Percentiles rank a stretch among this genome's conserved stretches.
Conservation (phyloP, 1,140 invertebrate species). For the honey bee (Apis mellifera) region Amel_HAv3.1 CM009933.2:1101501-1102000, state of each 20-base stretch:
- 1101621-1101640: conserved; percentile 71
- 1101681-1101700: conserved; percentile 51
- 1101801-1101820: no score
- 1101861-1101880: no score
- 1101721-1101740: conserved; percentile 72
- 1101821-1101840: no score
- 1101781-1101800: neutral
- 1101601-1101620: conserved; percentile 68
- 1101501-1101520: conserved; percentile 73
- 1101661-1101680: conserved; percentile 62
- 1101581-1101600: conserved; percentile 67
- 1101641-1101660: conserved; percentile 64
- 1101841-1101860: no score
- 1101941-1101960: no score
- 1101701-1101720: conserved; percentile 65
- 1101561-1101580: conserved; percentile 76
- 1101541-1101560: conserved; percentile 81
- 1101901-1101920: no score
- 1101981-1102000: no score
- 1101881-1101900: no score
- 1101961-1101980: no score
- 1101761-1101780: conserved; percentile 66
- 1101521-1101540: conserved; percentile 83
- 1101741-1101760: conserved; percentile 74
- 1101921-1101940: no score